Percentiles rank a stretch among this genome's conserved stretches.
Evolutionary conservation across 1,140 invertebrate genomes (phyloP).

Genomic region (Zelostemma sp.): DNA sequence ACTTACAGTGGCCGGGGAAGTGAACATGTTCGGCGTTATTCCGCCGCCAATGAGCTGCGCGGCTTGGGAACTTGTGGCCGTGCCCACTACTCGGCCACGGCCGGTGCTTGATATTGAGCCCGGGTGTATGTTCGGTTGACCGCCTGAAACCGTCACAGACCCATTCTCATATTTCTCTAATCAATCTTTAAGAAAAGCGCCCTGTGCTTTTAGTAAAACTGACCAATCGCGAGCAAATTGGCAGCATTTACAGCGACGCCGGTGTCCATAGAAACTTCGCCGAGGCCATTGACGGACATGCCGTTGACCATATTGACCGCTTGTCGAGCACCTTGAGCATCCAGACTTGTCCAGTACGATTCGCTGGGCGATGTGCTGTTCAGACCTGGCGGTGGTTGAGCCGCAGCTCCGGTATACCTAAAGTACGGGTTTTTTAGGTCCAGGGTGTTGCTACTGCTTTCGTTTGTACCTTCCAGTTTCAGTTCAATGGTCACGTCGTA

Average conservation of each 20-base stretch:
- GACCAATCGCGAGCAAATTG: constrained; percentile 73
- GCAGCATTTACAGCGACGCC: constrained; percentile 70
- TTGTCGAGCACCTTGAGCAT: constrained; percentile 79
- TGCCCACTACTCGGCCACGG: constrained; percentile 73
- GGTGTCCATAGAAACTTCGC: constrained; percentile 80
- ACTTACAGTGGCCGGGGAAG: constrained; percentile 68
- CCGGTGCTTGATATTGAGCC: constrained; percentile 76
- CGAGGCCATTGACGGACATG: constrained; percentile 82
- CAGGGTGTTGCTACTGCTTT: constrained; percentile 88
- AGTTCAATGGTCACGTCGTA: constrained; percentile 99
- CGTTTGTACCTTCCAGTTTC: constrained; percentile 88
- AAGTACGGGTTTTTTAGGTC: constrained; percentile 99
- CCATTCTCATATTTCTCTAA: no score
- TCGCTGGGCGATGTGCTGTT: constrained; percentile 93
- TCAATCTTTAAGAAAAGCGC: no score
- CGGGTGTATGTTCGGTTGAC: constrained; percentile 75
- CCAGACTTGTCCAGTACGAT: constrained; percentile 88
- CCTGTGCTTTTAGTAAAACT: constrained; percentile 37
- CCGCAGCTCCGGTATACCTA: constrained; percentile 88
- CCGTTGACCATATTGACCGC: constrained; percentile 86
- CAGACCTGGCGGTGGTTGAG: constrained; percentile 89
- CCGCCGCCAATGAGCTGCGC: constrained; percentile 81
- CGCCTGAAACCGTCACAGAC: constrained; percentile 59
- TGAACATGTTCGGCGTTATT: constrained; percentile 79
- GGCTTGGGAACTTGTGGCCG: constrained; percentile 75